These are phyloP conservation scores for Caranx ignobilis DNA, from an alignment of 2,113 vertebrate species.

Conservation along the genomic window DNA sequence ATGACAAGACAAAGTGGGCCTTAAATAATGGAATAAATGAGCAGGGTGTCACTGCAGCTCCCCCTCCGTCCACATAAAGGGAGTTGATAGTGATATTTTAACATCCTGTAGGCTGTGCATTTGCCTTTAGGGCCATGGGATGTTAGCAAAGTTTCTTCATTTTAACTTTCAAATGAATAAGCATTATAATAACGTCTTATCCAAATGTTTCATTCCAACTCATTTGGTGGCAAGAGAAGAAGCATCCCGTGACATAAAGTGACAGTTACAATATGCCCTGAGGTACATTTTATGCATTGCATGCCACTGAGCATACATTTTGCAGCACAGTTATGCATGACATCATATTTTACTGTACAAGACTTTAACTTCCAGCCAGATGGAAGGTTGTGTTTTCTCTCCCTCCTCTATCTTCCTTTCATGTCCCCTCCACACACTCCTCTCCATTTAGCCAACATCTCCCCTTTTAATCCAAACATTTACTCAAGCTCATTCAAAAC, in stretches of 20 bases:
- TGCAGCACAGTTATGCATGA: not conserved
- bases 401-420: not conserved
- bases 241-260: not conserved
- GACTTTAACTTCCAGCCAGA: not conserved
- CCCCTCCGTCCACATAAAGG: not conserved
- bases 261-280: not conserved
- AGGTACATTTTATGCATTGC: constrained; percentile 5
- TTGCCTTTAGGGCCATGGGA: not conserved
- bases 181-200: not conserved
- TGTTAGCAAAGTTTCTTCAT: not conserved
- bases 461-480: constrained; percentile 19
- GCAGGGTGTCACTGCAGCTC: not conserved
- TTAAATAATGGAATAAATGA: constrained; percentile 4
- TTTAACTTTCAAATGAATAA: not conserved
- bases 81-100: not conserved
- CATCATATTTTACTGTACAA: not conserved
- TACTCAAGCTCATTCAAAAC: constrained; percentile 34
- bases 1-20: constrained; percentile 8
- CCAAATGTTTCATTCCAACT: not conserved
- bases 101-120: not conserved
- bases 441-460: not conserved
- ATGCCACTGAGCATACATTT: constrained; percentile 8
- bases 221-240: not conserved
- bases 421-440: not conserved
- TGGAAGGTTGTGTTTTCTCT: not conserved